Evolutionary conservation across 1,140 invertebrate genomes (phyloP).

Genomic region (Penaeus japonicus): DNA sequence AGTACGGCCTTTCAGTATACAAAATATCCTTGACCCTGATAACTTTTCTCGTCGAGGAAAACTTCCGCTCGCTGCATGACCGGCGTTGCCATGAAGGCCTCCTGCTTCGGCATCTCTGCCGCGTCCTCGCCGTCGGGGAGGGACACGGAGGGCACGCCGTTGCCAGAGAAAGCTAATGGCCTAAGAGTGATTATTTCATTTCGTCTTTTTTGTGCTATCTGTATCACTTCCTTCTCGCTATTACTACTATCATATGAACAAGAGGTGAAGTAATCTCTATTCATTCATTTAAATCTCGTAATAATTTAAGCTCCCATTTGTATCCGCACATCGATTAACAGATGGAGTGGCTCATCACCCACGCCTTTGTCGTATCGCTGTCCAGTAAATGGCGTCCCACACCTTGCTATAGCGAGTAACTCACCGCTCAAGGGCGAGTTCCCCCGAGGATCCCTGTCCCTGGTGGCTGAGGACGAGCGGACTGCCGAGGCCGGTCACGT

Average conservation of each 20-base stretch:
- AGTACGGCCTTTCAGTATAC: too few species aligned
- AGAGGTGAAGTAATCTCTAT: too few species aligned
- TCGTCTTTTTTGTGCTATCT: too few species aligned
- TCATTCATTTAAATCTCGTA: too few species aligned
- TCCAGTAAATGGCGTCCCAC: constrained; percentile 27
- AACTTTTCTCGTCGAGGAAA: constrained; percentile 76
- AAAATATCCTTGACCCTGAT: constrained; percentile 26
- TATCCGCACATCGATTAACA: too few species aligned
- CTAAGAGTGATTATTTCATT: too few species aligned
- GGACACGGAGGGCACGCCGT: constrained; percentile 68
- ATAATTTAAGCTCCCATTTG: too few species aligned
- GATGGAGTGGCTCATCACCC: too few species aligned
- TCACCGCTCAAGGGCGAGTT: constrained; percentile 30
- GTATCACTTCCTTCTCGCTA: too few species aligned
- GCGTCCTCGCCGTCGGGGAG: constrained; percentile 80
- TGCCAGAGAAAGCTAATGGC: constrained; percentile 41
- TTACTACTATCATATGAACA: too few species aligned
- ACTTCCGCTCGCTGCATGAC: constrained; percentile 78
- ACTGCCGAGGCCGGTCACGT: constrained; percentile 27
- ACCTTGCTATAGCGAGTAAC: neutral
- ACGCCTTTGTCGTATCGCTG: constrained; percentile 26
- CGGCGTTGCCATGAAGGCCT: constrained; percentile 75
- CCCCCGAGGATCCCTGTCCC: neutral
- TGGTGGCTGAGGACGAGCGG: constrained; percentile 9
- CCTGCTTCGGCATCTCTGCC: constrained; percentile 71